Percentiles rank a stretch among this genome's conserved stretches.
Conservation (phyloP, 2,888 invertebrate species). For the Mellilla xanthometata region DNA sequence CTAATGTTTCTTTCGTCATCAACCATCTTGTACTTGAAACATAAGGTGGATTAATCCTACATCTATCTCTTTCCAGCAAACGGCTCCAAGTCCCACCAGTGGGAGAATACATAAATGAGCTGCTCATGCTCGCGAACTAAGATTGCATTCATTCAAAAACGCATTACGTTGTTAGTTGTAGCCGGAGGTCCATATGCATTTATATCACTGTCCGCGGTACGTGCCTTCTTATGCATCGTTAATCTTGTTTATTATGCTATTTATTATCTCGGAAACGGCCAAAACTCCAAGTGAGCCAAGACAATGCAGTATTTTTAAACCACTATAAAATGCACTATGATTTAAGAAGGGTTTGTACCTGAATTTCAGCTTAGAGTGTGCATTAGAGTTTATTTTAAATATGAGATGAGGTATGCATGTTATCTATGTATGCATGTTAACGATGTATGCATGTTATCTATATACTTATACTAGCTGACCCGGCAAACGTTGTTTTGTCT, state of each 20-base stretch:
- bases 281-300: slow-evolving; percentile 36
- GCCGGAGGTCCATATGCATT: slow-evolving; percentile 51
- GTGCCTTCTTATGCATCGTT: slow-evolving; percentile 77
- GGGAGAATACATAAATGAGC: too few species aligned
- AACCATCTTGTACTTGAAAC: too few species aligned
- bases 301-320: slow-evolving; percentile 32
- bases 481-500: too few species aligned
- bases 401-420: slow-evolving; percentile 11
- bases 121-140: too few species aligned
- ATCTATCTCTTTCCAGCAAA: too few species aligned
- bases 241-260: slow-evolving; percentile 79
- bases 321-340: slow-evolving; percentile 16
- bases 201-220: slow-evolving; percentile 74
- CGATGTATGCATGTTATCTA: too few species aligned
- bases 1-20: too few species aligned
- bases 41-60: too few species aligned
- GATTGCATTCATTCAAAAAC: too few species aligned
- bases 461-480: too few species aligned
- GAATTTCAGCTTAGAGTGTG: slow-evolving; percentile 25
- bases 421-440: slow-evolving; percentile 11
- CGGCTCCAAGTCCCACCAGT: too few species aligned
- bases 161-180: background rate
- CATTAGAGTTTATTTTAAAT: slow-evolving; percentile 13
- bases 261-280: slow-evolving; percentile 62
- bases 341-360: slow-evolving; percentile 22